These are phyloP conservation scores for Syncerus caffer DNA, from an alignment of 2,797 vertebrate species.

Conservation along the genomic window DNA sequence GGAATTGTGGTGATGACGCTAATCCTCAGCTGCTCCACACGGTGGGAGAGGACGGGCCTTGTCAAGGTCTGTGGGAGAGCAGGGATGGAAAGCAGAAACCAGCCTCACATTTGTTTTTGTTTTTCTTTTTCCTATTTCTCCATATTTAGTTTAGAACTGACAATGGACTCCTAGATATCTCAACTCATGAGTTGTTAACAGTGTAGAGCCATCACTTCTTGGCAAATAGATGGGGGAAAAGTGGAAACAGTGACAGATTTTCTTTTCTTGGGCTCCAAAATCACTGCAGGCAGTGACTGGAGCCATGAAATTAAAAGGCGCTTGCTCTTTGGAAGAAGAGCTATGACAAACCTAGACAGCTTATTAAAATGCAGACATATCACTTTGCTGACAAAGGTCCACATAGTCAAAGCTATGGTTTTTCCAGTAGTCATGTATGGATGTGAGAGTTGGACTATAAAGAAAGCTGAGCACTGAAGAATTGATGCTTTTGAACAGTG, in stretches of 20 bases:
- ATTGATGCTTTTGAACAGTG: not conserved
- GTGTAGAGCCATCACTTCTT: not conserved
- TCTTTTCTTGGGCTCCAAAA: not conserved
- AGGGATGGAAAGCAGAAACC: not conserved
- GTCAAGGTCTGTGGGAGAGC: not conserved
- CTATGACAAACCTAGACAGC: not conserved
- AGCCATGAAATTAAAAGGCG: not conserved
- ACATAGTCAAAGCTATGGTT: not conserved
- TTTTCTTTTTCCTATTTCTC: not conserved
- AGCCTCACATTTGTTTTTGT: not conserved
- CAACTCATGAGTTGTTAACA: not conserved
- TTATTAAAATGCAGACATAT: not conserved
- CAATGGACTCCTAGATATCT: not conserved
- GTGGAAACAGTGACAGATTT: not conserved
- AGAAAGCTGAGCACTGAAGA: not conserved
- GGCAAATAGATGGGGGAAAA: not conserved
- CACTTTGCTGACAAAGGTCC: not conserved
- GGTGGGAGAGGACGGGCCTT: not conserved
- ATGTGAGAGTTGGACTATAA: not conserved
- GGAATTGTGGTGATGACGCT: accelerated
- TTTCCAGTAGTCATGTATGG: not conserved
- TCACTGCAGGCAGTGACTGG: not conserved
- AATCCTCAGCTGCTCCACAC: not conserved
- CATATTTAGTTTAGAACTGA: not conserved
- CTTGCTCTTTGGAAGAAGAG: not conserved